phyloP scores from a whole-genome alignment of 2,797 vertebrate species.

The Xerus rutilus region DNA sequence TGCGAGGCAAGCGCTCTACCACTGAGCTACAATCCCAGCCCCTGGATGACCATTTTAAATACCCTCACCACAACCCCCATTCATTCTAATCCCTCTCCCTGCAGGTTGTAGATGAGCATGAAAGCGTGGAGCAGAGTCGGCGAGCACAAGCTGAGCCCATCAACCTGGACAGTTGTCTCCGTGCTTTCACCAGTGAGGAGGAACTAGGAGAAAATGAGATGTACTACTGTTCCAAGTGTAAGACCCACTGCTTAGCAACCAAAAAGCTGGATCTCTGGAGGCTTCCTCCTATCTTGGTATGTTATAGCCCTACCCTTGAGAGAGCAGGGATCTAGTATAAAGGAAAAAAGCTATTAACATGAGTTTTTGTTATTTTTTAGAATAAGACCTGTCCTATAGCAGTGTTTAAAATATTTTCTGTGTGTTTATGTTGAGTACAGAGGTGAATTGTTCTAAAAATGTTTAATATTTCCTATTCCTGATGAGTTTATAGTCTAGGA shows the following conservation, averaged over 20 bases:
- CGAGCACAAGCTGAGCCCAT: conserved; percentile 98
- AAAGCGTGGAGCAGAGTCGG: conserved; percentile 97
- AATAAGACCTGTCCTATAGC: neutral
- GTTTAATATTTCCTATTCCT: conserved; percentile 1
- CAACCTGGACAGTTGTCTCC: conserved; percentile 97
- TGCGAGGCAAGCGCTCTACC: too few relatives aligned
- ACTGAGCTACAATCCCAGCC: too few relatives aligned
- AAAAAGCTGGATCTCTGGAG: conserved; percentile 99
- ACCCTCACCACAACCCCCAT: neutral
- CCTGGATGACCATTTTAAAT: neutral
- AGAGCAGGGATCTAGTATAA: neutral
- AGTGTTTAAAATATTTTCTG: neutral
- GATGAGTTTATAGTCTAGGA: neutral
- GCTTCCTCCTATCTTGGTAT: conserved; percentile 96
- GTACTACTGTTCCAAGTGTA: conserved; percentile 99
- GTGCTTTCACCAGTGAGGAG: conserved; percentile 98
- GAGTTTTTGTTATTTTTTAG: conserved; percentile 26
- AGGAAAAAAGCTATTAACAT: conserved; percentile 6
- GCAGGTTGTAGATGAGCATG: conserved; percentile 97
- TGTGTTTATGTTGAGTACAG: conserved; percentile 30
- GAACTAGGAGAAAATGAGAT: conserved; percentile 98
- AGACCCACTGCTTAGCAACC: conserved; percentile 97
- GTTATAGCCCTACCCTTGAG: neutral
- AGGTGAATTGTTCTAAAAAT: conserved; percentile 34
- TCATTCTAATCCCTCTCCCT: neutral